These are phyloP conservation scores for Paralichthys olivaceus DNA, from an alignment of 2,113 vertebrate genomes.

Conservation along the genomic window DNA sequence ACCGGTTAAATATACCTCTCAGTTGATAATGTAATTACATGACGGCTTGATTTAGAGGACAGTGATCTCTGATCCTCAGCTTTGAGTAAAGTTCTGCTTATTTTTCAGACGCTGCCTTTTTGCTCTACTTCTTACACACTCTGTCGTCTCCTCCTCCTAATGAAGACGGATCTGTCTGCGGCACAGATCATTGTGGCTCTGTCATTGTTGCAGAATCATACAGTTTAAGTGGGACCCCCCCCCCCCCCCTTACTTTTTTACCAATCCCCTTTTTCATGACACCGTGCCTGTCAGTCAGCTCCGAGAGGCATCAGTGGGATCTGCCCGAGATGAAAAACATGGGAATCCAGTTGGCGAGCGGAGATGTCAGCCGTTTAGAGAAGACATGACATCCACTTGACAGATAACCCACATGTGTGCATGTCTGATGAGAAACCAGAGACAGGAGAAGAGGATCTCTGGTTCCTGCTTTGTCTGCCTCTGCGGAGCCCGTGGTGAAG, in stretches of 20 bases:
- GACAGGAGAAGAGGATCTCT: conserved; percentile 43
- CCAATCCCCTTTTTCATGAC: conserved; percentile 44
- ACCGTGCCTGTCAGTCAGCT: conserved; percentile 66
- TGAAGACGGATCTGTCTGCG: conserved; percentile 56
- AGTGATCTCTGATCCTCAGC: conserved; percentile 41
- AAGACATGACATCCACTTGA: conserved; percentile 72
- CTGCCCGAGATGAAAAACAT: conserved; percentile 76
- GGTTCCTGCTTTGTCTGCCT: conserved; percentile 51
- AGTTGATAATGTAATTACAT: conserved; percentile 63
- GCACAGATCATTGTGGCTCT: conserved; percentile 29
- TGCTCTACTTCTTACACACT: conserved; percentile 38
- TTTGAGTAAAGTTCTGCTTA: conserved; percentile 36
- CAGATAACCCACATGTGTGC: conserved; percentile 70
- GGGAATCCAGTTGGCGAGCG: conserved; percentile 70
- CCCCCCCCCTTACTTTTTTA: conserved; percentile 17
- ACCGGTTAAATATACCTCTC: conserved; percentile 63
- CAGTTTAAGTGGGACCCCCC: conserved; percentile 39
- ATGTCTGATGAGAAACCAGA: conserved; percentile 72
- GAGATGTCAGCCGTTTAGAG: conserved; percentile 77
- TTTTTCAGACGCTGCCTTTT: conserved; percentile 38
- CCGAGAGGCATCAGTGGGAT: conserved; percentile 65
- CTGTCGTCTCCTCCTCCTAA: conserved; percentile 42
- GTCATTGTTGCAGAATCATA: conserved; percentile 49
- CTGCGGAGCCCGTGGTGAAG: conserved; percentile 17
- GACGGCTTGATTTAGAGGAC: conserved; percentile 58